These are phyloP conservation scores for Oopsacas minuta DNA, from an alignment of 37 sponge, comb jelly and placozoan species.

Conservation along the genomic window DNA sequence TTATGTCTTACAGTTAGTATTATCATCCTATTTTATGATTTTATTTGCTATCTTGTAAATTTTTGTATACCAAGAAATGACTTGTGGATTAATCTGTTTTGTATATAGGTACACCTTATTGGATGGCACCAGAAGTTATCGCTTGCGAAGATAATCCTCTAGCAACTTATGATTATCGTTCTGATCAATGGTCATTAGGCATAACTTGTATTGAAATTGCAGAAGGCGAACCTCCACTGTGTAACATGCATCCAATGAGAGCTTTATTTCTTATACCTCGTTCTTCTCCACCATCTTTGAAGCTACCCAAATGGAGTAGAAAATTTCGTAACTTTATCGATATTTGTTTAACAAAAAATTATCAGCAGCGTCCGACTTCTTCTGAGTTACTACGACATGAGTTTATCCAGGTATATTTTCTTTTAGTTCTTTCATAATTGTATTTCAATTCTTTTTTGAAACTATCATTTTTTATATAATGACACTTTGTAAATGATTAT, in stretches of 20 bases:
- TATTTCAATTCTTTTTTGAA: no score
- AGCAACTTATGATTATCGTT: constrained; percentile 85
- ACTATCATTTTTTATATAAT: no score
- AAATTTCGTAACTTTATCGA: constrained; percentile 13
- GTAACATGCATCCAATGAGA: constrained; percentile 96
- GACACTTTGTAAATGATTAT: no score
- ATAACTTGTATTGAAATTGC: constrained; percentile 93
- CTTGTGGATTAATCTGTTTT: no score
- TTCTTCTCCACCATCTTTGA: constrained; percentile 78
- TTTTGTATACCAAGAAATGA: no score
- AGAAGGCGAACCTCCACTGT: constrained; percentile 92
- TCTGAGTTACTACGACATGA: background rate
- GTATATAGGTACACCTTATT: background rate
- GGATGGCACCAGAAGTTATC: constrained; percentile 98
- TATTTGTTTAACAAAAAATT: constrained; percentile 9
- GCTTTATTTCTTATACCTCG: constrained; percentile 92
- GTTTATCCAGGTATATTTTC: background rate
- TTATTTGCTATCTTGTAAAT: no score
- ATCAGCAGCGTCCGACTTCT: background rate
- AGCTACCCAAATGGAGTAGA: constrained; percentile 38
- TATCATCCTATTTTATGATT: background rate
- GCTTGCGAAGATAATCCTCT: constrained; percentile 94
- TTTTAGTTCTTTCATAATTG: background rate
- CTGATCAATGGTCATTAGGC: constrained; percentile 96
- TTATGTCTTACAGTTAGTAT: background rate